phyloP scores from a whole-genome alignment of 2,888 invertebrate genomes.

The Caenorhabditis virilis region DNA sequence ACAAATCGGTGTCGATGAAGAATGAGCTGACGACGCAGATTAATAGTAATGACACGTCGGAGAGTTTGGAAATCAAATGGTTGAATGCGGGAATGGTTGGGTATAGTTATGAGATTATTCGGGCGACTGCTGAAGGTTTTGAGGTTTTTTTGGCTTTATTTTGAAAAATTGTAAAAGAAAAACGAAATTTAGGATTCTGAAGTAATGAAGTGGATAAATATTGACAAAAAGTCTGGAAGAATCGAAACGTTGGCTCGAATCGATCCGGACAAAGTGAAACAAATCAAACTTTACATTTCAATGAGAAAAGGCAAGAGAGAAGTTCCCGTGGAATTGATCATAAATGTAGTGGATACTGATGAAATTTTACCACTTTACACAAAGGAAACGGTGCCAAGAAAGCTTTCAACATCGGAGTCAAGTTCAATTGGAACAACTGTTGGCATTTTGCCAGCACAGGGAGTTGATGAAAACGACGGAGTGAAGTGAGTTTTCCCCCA shows the following conservation, averaged over 20 bases:
- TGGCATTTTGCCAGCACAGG: constrained; percentile 24
- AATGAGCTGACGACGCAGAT: constrained; percentile 46
- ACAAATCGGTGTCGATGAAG: constrained; percentile 32
- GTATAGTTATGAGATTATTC: constrained; percentile 42
- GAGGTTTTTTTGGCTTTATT: no score
- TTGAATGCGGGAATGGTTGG: constrained; percentile 48
- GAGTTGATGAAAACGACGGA: constrained; percentile 4
- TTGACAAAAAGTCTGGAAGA: constrained; percentile 38
- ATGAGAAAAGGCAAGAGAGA: constrained; percentile 50
- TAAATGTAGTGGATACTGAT: constrained; percentile 44
- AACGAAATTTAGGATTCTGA: background rate
- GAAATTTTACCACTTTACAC: constrained; percentile 36
- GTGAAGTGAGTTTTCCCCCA: constrained; percentile 32
- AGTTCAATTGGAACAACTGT: constrained; percentile 26
- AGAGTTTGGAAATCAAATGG: constrained; percentile 41
- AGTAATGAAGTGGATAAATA: constrained; percentile 39
- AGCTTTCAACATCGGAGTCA: constrained; percentile 24
- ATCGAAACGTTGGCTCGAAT: constrained; percentile 35
- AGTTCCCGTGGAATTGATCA: constrained; percentile 51
- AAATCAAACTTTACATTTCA: constrained; percentile 40
- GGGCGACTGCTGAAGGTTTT: constrained; percentile 39
- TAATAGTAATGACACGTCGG: constrained; percentile 32
- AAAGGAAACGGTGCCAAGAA: constrained; percentile 21
- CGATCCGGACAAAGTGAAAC: constrained; percentile 34
- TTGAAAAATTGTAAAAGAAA: no score